phyloP scores from a whole-genome alignment of 2,797 vertebrate species.

The Echiichthys vipera region DNA sequence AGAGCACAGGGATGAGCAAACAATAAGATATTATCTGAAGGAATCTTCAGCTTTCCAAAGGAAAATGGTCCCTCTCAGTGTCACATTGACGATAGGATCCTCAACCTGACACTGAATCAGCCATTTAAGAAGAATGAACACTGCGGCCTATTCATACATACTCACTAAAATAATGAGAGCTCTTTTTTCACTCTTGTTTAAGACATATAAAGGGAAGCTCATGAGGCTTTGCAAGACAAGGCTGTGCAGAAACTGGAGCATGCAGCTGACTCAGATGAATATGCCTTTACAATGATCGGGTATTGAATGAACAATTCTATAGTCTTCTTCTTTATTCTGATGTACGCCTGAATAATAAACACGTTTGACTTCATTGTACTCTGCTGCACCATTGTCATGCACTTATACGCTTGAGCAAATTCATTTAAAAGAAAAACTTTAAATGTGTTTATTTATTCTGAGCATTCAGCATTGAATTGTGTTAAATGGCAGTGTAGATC shows the following conservation, averaged over 20 bases:
- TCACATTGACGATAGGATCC: conserved; percentile 89
- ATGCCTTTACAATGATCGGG: conserved; percentile 83
- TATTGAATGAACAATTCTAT: conserved; percentile 83
- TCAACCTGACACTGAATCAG: conserved; percentile 91
- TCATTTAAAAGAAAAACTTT: background rate
- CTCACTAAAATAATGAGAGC: conserved; percentile 88
- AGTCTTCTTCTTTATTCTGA: conserved; percentile 72
- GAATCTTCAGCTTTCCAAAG: conserved; percentile 90
- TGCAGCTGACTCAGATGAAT: conserved; percentile 88
- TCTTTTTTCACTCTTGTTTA: conserved; percentile 89
- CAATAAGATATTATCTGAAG: conserved; percentile 91
- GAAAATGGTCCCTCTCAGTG: conserved; percentile 89
- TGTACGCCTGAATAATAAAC: conserved; percentile 50
- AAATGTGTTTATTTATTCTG: background rate
- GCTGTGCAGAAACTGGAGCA: conserved; percentile 85
- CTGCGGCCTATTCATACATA: conserved; percentile 84
- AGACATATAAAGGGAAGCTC: conserved; percentile 88
- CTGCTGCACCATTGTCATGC: conserved; percentile 49
- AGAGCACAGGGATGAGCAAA: conserved; percentile 87
- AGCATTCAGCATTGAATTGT: background rate
- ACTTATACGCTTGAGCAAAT: conserved; percentile 23
- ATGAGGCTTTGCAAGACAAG: conserved; percentile 84
- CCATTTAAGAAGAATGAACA: conserved; percentile 91
- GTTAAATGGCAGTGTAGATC: conserved; percentile 3
- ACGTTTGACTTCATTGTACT: conserved; percentile 57